Conservation (phyloP, 92 coral and sea anemone species). For the Pocillopora grandis region DNA sequence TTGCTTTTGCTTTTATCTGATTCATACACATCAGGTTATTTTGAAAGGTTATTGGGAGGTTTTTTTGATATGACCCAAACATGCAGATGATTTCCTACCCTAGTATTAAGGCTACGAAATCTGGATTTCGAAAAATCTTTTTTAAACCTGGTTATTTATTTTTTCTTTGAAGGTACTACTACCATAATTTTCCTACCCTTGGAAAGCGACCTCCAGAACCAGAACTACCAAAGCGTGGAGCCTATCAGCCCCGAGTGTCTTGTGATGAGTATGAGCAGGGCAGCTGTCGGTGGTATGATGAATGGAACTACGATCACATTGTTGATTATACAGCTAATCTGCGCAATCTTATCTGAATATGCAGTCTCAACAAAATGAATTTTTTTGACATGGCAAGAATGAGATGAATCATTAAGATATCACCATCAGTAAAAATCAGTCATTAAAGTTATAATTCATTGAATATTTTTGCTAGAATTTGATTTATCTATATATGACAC, state of each 20-base stretch:
- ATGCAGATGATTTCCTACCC: background rate
- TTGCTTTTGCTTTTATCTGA: too few relatives aligned
- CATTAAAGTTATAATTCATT: too few relatives aligned
- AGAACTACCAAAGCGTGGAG: conserved; percentile 67
- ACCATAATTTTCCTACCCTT: conserved; percentile 91
- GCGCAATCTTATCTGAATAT: conserved; percentile 45
- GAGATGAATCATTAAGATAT: background rate
- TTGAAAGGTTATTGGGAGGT: too few relatives aligned
- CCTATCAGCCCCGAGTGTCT: conserved; percentile 89
- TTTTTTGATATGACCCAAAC: too few relatives aligned
- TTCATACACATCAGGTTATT: too few relatives aligned
- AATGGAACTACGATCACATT: conserved; percentile 97
- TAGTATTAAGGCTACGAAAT: background rate
- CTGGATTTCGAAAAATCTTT: background rate
- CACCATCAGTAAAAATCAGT: too few relatives aligned
- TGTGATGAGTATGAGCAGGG: conserved; percentile 98
- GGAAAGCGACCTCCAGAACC: conserved; percentile 93
- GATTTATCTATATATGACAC: too few relatives aligned
- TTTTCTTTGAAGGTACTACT: conserved; percentile 80
- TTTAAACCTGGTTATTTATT: too few relatives aligned
- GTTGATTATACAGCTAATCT: conserved; percentile 69
- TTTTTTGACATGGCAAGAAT: background rate
- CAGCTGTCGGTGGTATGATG: conserved; percentile 99
- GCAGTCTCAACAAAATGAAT: too few relatives aligned
- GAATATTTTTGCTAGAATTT: too few relatives aligned